Base-by-base conservation (phyloP, 2,797 vertebrate species). In the Paedocypris micromegethes region DNA sequence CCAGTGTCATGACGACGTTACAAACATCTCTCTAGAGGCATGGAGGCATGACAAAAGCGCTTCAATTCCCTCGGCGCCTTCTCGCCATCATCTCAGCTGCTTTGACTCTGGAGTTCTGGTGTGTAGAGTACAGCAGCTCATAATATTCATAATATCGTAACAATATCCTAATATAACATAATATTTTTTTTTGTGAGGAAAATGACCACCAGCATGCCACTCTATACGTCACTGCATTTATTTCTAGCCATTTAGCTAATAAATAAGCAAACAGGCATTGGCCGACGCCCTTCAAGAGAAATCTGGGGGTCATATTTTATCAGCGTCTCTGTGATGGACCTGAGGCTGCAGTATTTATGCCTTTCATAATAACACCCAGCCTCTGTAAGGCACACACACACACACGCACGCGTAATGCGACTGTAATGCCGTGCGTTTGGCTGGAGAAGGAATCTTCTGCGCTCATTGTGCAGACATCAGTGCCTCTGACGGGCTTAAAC, bases 401-500 rank as follows among this genome's bases (percentile, higher is more conserved):
- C 23, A 23, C 23, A 23, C 23, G 1, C 23, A 23, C 23, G 23
- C 23, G 23, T 23, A 23, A 23, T 23, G 23, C 23, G 23, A 23
- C 23, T 1, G 23, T 23, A 23, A 23, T 23, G 23, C 23, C 23
- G 23, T 23, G 23, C 23, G 23, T 23, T 23, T 23, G 23, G 23
- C 23, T 23, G 23, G 23, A 23, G 45, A 56, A 53, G 38, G 50
- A 39, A 58, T 58, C 23, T 23, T 23, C 23, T 23, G 23, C 23
- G 23, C 23, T 23, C 7, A 64, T 68, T 75, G 66, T 63, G 53
- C 52, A 64, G 59, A 9, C 47, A 59, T 78, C 67, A 70, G 38
- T 51, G 45, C 58, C 55, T 67, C 23, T 75, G 70, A 67, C 72
- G 78, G 72, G 40, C 52, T 57, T 51, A 49, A 48, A 62, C 58